Conservation (phyloP, 2,888 invertebrate genomes). For the Drosophila borborema region DNA sequence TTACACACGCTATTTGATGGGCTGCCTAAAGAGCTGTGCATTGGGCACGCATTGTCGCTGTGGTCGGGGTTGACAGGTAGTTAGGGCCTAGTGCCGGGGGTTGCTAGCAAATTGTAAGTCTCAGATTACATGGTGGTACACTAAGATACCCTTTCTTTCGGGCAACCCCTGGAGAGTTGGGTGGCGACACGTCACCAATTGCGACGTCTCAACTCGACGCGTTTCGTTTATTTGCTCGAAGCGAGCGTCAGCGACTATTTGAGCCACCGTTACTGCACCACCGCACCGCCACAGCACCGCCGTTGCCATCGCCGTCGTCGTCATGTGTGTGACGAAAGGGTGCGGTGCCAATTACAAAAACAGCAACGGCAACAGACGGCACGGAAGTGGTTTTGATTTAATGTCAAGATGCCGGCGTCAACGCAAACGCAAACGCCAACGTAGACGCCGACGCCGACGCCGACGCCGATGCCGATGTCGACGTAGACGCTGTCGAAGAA, state of each 20-base stretch:
- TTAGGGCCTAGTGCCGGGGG: conserved; percentile 46
- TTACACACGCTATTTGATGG: conserved; percentile 68
- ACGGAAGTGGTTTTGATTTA: conserved; percentile 78
- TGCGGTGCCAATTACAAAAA: conserved; percentile 45
- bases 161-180: conserved; percentile 3
- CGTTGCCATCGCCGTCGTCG: conserved; percentile 13
- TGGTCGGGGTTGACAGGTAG: conserved; percentile 29
- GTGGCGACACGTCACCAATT: conserved; percentile 40
- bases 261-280: conserved; percentile 20
- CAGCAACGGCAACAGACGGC: conserved; percentile 46
- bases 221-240: neutral
- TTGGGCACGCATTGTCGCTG: conserved; percentile 21
- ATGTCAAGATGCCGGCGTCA: conserved; percentile 52
- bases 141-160: conserved; percentile 10
- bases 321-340: conserved; percentile 45
- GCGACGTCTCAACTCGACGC: conserved; percentile 23
- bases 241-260: conserved; percentile 39
- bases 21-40: conserved; percentile 59
- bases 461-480: conserved; percentile 4
- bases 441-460: conserved; percentile 7
- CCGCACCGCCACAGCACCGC: neutral
- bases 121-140: conserved; percentile 74
- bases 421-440: neutral
- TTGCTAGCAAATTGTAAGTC: conserved; percentile 54
- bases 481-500: conserved; percentile 18